phyloP scores from a whole-genome alignment of 2,113 vertebrate species.

The Melanerpes aurifrons region DNA sequence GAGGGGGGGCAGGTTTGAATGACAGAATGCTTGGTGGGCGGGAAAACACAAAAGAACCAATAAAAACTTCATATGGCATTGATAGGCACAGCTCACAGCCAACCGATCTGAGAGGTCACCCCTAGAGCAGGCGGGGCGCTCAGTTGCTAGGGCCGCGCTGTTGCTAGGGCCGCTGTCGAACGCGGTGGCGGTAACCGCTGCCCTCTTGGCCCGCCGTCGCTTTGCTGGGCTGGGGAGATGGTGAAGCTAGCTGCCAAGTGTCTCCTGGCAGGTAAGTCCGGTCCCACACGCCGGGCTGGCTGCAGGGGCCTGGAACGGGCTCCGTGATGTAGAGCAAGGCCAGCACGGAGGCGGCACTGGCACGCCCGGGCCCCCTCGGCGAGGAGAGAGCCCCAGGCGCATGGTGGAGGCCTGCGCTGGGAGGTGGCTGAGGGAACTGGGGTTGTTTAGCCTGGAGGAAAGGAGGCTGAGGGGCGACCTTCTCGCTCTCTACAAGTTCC shows the following conservation, averaged over 20 bases:
- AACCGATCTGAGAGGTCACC: fast-evolving
- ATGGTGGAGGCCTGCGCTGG: not conserved
- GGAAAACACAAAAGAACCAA: not conserved
- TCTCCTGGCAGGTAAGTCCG: constrained; percentile 81
- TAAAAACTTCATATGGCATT: fast-evolving
- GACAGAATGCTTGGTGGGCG: fast-evolving
- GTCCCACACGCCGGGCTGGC: not conserved
- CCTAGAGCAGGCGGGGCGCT: not conserved
- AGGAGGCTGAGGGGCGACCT: not conserved
- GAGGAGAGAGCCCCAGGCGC: not conserved
- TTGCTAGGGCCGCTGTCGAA: not conserved
- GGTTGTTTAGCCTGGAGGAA: not conserved
- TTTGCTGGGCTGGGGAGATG: constrained; percentile 37
- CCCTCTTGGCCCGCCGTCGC: fast-evolving
- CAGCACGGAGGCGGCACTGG: not conserved
- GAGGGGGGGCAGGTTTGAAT: not conserved
- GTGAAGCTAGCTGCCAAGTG: constrained; percentile 82
- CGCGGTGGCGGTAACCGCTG: fast-evolving
- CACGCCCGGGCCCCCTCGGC: not conserved
- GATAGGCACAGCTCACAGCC: not conserved
- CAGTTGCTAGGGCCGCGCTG: not conserved
- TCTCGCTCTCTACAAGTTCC: not conserved
- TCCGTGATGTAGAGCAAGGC: not conserved
- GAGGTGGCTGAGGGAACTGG: not conserved
- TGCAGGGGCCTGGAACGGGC: not conserved